A percentile compares a stretch with the other conserved stretches of the same genome.
These are phyloP conservation scores for Pelvicachromis taeniatus DNA, from an alignment of 2,113 vertebrate genomes.

Conservation along the genomic window DNA sequence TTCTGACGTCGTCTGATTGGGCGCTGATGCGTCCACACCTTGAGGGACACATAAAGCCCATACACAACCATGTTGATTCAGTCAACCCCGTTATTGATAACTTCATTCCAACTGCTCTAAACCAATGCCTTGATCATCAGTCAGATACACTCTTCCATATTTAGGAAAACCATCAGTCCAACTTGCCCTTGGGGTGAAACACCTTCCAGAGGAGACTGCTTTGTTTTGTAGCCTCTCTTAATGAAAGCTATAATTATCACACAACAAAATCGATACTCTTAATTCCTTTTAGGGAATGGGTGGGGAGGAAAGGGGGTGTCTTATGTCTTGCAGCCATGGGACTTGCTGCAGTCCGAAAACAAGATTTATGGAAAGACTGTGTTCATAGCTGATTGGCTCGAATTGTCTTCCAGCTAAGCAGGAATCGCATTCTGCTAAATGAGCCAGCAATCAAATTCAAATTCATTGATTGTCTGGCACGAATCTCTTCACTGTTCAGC, in stretches of 20 bases:
- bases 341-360: constrained; percentile 17
- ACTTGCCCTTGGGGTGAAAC: constrained; percentile 7
- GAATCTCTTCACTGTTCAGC: constrained; percentile 2
- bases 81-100: neutral
- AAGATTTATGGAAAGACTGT: constrained; percentile 49
- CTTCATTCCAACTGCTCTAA: neutral
- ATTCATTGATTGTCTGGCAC: constrained; percentile 42
- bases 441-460: constrained; percentile 49
- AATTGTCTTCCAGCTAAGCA: constrained; percentile 56
- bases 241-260: constrained; percentile 58
- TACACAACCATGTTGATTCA: neutral
- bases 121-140: neutral
- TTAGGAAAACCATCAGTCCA: neutral
- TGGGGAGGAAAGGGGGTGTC: neutral
- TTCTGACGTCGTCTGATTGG: neutral
- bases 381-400: constrained; percentile 58
- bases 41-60: neutral
- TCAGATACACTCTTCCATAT: neutral
- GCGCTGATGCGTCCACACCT: neutral
- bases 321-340: constrained; percentile 15
- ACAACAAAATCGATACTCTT: constrained; percentile 41
- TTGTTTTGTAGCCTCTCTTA: constrained; percentile 29
- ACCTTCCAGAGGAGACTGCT: neutral
- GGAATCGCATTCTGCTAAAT: constrained; percentile 49
- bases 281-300: constrained; percentile 4